Conservation (phyloP, 2,888 invertebrate species). For the Drosophila yooni region DNA sequence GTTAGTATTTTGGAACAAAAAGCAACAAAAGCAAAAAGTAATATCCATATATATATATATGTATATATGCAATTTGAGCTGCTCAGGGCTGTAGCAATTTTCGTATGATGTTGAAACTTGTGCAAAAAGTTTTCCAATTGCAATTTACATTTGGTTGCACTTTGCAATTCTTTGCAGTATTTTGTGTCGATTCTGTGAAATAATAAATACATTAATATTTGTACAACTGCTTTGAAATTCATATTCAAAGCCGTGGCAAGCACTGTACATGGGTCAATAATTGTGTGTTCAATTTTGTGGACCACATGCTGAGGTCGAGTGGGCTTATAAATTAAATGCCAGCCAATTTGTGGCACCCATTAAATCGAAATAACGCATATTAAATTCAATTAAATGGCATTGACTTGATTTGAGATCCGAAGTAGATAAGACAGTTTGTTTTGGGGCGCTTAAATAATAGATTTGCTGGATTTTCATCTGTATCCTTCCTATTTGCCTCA, state of each 20-base stretch:
- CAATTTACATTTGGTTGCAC: conserved; percentile 22
- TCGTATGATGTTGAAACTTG: conserved; percentile 40
- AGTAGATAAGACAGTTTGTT: neutral
- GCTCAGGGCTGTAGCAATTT: conserved; percentile 17
- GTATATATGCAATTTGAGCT: conserved; percentile 8
- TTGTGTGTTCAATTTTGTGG: neutral
- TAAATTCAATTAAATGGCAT: neutral
- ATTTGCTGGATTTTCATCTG: neutral
- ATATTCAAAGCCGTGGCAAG: neutral
- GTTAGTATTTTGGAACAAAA: conserved; percentile 10
- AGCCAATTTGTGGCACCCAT: conserved; percentile 20
- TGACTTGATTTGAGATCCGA: neutral
- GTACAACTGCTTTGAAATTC: neutral
- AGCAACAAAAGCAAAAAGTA: neutral
- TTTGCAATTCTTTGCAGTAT: neutral
- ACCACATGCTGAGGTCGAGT: neutral
- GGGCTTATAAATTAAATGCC: conserved; percentile 5
- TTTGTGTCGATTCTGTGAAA: conserved; percentile 12
- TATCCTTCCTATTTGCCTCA: neutral
- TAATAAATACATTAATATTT: conserved; percentile 25
- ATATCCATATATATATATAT: neutral
- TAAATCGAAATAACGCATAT: conserved; percentile 2
- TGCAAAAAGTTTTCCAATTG: conserved; percentile 46
- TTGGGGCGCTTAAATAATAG: neutral
- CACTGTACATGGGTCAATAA: conserved; percentile 25